Conservation (phyloP, 2,888 invertebrate genomes). For the Ophioninae sp. region DNA sequence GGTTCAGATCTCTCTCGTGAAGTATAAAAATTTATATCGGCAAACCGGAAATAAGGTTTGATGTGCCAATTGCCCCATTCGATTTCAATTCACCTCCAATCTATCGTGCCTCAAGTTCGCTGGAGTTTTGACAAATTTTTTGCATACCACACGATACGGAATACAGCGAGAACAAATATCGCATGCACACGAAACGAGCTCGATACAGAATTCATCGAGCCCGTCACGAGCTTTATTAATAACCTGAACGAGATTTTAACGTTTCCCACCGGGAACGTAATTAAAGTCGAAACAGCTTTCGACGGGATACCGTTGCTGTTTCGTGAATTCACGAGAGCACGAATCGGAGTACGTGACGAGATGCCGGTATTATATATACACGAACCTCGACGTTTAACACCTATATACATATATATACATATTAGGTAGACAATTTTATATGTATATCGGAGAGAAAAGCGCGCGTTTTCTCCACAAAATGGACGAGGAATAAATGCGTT, state of each 20-base stretch:
- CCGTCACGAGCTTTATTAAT: conserved; percentile 11
- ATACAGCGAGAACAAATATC: neutral
- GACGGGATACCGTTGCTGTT: conserved; percentile 11
- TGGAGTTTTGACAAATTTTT: conserved; percentile 3
- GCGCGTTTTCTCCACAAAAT: neutral
- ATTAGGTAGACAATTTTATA: no score
- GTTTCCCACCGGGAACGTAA: conserved; percentile 21
- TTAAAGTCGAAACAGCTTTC: conserved; percentile 32
- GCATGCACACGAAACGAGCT: conserved; percentile 1
- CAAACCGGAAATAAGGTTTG: neutral
- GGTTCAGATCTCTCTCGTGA: neutral
- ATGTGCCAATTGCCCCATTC: neutral
- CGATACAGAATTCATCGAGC: conserved; percentile 14
- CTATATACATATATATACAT: no score
- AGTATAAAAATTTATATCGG: neutral
- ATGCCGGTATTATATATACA: neutral
- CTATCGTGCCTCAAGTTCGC: neutral
- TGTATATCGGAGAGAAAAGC: neutral
- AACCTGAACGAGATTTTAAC: conserved; percentile 12
- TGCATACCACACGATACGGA: neutral
- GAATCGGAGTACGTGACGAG: conserved; percentile 24
- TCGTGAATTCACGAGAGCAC: conserved; percentile 3
- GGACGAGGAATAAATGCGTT: conserved; percentile 40
- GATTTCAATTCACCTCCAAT: neutral
- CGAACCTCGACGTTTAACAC: neutral